Evolutionary conservation across 2,888 invertebrate genomes (phyloP).

Genomic region (Lycaena phlaeas): DNA sequence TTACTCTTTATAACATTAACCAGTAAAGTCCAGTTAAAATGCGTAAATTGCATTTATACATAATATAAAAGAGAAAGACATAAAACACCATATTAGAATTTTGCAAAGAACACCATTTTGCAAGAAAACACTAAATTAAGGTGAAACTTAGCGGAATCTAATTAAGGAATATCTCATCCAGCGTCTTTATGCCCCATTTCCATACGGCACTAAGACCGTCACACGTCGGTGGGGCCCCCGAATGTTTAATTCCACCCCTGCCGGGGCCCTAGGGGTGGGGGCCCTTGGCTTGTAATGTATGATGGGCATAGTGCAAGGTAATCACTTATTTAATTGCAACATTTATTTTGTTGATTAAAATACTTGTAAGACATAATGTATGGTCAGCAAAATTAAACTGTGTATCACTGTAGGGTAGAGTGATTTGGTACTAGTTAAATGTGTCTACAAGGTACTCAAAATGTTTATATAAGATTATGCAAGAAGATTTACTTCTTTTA

Average conservation of each 20-base stretch:
- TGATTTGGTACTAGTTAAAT: too few species aligned
- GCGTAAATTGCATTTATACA: too few species aligned
- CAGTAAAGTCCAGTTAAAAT: too few species aligned
- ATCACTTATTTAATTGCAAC: conserved; percentile 68
- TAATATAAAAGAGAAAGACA: too few species aligned
- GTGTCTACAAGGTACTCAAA: too few species aligned
- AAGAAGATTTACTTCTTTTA: too few species aligned
- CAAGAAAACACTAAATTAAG: not conserved
- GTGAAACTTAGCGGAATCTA: not conserved
- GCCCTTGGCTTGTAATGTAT: conserved; percentile 56
- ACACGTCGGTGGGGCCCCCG: conserved; percentile 60
- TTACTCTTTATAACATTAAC: too few species aligned
- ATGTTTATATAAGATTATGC: too few species aligned
- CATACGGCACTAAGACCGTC: conserved; percentile 39
- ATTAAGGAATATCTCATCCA: conserved; percentile 6
- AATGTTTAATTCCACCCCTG: conserved; percentile 67
- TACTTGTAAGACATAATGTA: conserved; percentile 34
- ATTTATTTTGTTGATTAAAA: conserved; percentile 71
- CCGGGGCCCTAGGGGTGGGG: conserved; percentile 28
- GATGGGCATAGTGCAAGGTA: conserved; percentile 63
- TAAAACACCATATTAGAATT: too few species aligned
- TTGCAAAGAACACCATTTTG: not conserved
- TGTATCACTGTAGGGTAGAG: not conserved
- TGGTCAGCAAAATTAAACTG: conserved; percentile 3
- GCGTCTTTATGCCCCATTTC: conserved; percentile 6